Conservation (phyloP, 2,113 vertebrate genomes). For the Dicerorhinus sumatrensis region DNA sequence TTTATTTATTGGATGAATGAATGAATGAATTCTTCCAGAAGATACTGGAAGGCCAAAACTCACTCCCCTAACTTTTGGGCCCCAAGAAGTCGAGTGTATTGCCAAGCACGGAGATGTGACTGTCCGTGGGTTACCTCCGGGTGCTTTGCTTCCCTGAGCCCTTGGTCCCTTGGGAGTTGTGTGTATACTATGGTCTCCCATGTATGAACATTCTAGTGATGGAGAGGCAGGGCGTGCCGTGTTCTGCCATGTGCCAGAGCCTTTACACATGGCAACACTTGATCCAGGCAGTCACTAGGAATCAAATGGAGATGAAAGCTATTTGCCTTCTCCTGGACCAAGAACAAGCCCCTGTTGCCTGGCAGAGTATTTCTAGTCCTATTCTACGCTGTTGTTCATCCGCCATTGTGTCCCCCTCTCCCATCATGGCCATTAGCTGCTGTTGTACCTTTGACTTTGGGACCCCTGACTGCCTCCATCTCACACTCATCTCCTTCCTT, state of each 20-base stretch:
- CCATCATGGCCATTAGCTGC: neutral
- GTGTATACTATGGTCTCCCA: neutral
- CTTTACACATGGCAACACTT: neutral
- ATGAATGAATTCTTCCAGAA: neutral
- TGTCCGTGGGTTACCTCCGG: neutral
- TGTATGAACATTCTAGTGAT: rapidly evolving
- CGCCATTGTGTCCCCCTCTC: neutral
- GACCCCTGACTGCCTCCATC: neutral
- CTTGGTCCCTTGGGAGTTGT: neutral
- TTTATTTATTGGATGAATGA: neutral
- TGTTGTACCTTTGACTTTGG: neutral
- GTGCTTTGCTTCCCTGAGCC: neutral
- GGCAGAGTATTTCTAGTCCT: neutral
- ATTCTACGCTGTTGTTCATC: too few species aligned
- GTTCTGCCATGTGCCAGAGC: rapidly evolving
- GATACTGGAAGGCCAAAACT: neutral
- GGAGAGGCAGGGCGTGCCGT: rapidly evolving
- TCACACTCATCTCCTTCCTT: neutral
- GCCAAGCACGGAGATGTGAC: neutral
- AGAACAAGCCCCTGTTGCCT: neutral
- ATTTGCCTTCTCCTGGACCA: neutral
- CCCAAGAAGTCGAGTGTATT: neutral
- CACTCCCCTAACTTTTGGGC: neutral
- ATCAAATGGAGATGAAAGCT: neutral
- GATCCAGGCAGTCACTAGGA: neutral